Evolutionary conservation across 2,113 vertebrate genomes (phyloP), one percentile per base, ranked within the genome.

Genomic region (Regulus satrapa): DNA sequence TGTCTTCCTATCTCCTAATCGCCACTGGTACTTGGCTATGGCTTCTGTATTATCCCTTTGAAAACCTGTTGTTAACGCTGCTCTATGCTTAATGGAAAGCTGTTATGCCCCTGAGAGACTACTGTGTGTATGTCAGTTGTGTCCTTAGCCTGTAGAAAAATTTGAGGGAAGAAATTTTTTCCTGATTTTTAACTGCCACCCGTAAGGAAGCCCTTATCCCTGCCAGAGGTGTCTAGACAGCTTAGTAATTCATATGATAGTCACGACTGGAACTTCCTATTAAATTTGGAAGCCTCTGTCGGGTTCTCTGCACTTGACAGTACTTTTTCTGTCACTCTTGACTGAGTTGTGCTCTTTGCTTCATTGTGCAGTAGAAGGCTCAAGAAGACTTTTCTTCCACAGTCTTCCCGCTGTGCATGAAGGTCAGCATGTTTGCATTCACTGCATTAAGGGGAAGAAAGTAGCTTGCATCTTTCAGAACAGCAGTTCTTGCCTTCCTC

Each of bases 361-460:
- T 54, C 59, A 21, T 64, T 75, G 6, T 59, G n/a, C 36, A 34
- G 36, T 38, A 67, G 61, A 91, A 90, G 18, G 18, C 18, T 88
- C 34, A 59, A n/a, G 38, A 77, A 74, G 84, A 61, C 43, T 78
- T 73, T 43, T 76, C 40, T 73, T 90, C 43, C 61, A n/a, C 51
- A 43, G 6, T 71, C 31, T 66, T 43, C 40, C 21, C 0, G 0
- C 48, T 94, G 45, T 43, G 26, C 4, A 3, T 24, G 28, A 74
- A 71, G 51, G 29, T 74, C 49, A 59, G 24, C 8, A 10, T 67
- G 46, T 55, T 63, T 59, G 29, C 13, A 32, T 43, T 76, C 58
- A 31, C 41, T 52, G 36, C 45, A 49, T 63, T 59, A 48, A 48
- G 28, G 48, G n/a, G 17, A 49, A 31, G 68, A 41, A 71, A 74